Percentiles rank a stretch among this genome's conserved stretches.
Evolutionary conservation across 2,797 vertebrate species (phyloP).

Genomic region (Australoheros facetus): DNA sequence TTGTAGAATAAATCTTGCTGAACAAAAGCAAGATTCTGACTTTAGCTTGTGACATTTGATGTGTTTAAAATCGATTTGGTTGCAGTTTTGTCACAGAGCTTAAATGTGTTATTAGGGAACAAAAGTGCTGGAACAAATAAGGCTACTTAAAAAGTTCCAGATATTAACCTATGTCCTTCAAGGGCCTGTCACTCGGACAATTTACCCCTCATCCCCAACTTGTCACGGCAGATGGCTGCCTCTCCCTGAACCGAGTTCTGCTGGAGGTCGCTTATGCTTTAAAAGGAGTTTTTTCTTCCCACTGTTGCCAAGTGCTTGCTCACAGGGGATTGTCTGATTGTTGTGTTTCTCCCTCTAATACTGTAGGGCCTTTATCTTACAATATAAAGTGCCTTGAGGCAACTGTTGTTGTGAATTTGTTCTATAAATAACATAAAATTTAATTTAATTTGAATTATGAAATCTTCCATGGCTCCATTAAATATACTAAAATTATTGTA

Average conservation of each 20-base stretch:
- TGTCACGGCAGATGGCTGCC: rapidly evolving
- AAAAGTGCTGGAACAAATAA: neutral
- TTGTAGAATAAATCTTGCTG: neutral
- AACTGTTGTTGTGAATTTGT: neutral
- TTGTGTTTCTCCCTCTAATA: neutral
- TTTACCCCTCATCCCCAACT: rapidly evolving
- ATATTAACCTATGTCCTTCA: neutral
- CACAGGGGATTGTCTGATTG: neutral
- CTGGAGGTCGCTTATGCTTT: too few species aligned
- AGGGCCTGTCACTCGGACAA: rapidly evolving
- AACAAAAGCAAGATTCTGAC: neutral
- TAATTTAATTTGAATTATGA: too few species aligned
- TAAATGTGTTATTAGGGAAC: neutral
- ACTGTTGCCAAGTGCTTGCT: rapidly evolving
- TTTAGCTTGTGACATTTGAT: neutral
- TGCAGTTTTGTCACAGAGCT: neutral
- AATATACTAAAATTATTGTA: too few species aligned
- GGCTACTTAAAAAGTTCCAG: rapidly evolving
- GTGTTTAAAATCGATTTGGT: neutral
- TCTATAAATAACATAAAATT: neutral
- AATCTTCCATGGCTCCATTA: too few species aligned
- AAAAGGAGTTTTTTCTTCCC: neutral
- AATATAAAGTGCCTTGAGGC: neutral
- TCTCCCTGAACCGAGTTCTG: too few species aligned
- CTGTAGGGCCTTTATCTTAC: neutral